Percentiles rank a stretch among this genome's conserved stretches.
Evolutionary conservation across 2,888 invertebrate species (phyloP).

Genomic region (Antitype chi): DNA sequence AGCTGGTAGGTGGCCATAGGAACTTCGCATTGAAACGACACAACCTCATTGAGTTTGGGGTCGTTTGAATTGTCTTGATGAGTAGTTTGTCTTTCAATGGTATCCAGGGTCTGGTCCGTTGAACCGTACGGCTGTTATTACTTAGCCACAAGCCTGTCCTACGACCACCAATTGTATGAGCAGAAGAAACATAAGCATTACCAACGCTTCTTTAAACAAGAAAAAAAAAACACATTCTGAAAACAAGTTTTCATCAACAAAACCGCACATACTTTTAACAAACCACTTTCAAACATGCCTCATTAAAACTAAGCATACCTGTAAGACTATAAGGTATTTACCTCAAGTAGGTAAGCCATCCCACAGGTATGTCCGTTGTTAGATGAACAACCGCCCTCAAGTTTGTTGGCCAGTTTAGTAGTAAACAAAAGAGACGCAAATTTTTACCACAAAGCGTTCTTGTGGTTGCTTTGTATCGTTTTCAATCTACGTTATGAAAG

Average conservation of each 20-base stretch:
- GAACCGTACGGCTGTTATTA: too few species aligned
- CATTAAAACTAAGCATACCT: constrained; percentile 48
- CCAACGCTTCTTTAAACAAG: background rate
- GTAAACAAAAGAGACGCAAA: constrained; percentile 79
- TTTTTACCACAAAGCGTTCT: constrained; percentile 87
- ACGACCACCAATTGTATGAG: too few species aligned
- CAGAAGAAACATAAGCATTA: background rate
- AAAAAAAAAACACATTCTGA: background rate
- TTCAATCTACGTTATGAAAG: constrained; percentile 87
- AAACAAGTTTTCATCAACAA: constrained; percentile 21
- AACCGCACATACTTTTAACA: constrained; percentile 47
- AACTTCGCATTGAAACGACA: too few species aligned
- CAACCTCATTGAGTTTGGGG: too few species aligned
- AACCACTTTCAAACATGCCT: constrained; percentile 28
- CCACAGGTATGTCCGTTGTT: constrained; percentile 74
- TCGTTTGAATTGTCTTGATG: too few species aligned
- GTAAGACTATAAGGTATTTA: constrained; percentile 28
- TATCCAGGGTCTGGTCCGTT: too few species aligned
- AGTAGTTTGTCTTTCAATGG: too few species aligned
- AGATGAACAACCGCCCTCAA: constrained; percentile 73
- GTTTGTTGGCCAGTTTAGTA: constrained; percentile 70
- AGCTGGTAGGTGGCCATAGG: too few species aligned
- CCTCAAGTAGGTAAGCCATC: constrained; percentile 46
- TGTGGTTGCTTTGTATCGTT: constrained; percentile 87
- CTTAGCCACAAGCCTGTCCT: too few species aligned